Percentiles rank a stretch among this genome's conserved stretches.
phyloP scores from a whole-genome alignment of 2,113 vertebrate species.

The Kryptolebias marmoratus region DNA sequence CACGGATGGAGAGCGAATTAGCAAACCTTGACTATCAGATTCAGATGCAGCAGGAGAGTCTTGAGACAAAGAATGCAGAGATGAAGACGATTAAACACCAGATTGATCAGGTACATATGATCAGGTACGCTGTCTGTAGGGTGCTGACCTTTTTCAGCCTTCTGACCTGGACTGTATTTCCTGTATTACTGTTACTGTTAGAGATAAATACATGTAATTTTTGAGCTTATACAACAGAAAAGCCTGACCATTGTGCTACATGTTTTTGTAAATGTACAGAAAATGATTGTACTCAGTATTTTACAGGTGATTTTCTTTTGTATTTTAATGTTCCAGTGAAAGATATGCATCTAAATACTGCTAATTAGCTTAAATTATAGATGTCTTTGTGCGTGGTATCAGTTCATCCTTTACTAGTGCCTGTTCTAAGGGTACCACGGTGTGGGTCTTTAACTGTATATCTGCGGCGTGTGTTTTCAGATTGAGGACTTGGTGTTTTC shows the following conservation, averaged over 20 bases:
- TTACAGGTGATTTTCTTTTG: too few species aligned
- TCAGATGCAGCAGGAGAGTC: slow-evolving; percentile 79
- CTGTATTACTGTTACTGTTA: neutral
- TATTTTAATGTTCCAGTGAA: too few species aligned
- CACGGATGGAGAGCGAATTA: slow-evolving; percentile 87
- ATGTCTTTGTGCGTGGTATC: neutral
- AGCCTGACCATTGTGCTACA: too few species aligned
- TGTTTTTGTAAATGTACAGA: too few species aligned
- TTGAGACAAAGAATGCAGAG: slow-evolving; percentile 76
- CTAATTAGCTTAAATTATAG: neutral
- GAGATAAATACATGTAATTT: too few species aligned
- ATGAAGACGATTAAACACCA: slow-evolving; percentile 77
- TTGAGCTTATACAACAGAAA: too few species aligned
- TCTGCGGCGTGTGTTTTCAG: slow-evolving; percentile 68
- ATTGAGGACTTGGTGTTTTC: slow-evolving; percentile 89
- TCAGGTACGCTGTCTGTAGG: slow-evolving; percentile 77
- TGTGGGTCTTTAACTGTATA: neutral
- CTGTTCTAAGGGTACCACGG: neutral
- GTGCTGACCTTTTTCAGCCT: neutral
- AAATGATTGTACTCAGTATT: too few species aligned
- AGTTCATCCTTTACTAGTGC: neutral
- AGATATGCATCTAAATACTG: too few species aligned
- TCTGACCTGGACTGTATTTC: neutral
- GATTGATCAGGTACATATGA: slow-evolving; percentile 86
- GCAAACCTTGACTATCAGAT: slow-evolving; percentile 84